Evolutionary conservation across 2,797 vertebrate genomes (phyloP).

Genomic region (Loris lydekkerianus): DNA sequence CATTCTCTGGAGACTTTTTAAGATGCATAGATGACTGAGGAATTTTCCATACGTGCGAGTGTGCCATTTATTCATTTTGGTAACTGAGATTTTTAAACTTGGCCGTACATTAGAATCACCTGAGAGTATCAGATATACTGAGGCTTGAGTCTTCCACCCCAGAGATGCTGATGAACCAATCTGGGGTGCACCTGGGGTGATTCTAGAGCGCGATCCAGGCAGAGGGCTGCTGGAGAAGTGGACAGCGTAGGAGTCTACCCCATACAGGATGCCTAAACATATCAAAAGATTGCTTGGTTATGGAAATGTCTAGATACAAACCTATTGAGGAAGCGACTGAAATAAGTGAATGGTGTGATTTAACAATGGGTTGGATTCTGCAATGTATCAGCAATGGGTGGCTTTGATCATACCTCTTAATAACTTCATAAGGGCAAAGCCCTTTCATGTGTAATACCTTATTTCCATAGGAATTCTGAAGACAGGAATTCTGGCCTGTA

Average conservation of each 20-base stretch:
- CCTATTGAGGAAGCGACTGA: background rate
- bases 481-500: background rate
- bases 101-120: background rate
- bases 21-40: background rate
- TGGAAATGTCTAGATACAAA: background rate
- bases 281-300: background rate
- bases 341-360: background rate
- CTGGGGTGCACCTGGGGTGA: background rate
- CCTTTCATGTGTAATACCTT: background rate
- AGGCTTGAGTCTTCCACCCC: background rate
- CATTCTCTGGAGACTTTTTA: background rate
- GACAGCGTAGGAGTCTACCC: fast-evolving
- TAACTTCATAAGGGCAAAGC: background rate
- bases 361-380: background rate
- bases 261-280: background rate
- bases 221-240: background rate
- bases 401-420: background rate
- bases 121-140: background rate
- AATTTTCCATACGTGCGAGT: background rate
- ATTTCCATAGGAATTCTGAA: background rate
- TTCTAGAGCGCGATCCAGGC: background rate
- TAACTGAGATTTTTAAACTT: background rate
- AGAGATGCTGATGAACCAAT: background rate
- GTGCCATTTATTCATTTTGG: background rate
- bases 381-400: background rate